phyloP scores from a whole-genome alignment of 2,113 vertebrate genomes.

The Potamarius usumacintae region DNA sequence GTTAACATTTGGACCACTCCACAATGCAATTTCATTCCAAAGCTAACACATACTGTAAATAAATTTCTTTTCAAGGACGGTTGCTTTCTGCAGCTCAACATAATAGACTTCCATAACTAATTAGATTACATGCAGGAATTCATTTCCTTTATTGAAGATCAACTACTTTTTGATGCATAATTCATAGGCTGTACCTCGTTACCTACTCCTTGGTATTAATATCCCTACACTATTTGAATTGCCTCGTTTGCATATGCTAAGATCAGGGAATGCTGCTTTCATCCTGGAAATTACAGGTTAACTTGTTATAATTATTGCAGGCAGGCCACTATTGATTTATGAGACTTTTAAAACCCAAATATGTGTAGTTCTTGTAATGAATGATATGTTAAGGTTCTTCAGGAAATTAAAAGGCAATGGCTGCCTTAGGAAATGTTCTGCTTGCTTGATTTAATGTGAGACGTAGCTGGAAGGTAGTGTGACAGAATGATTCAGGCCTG shows the following conservation, averaged over 20 bases:
- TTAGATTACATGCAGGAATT: slow-evolving; percentile 99
- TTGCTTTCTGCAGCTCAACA: slow-evolving; percentile 99
- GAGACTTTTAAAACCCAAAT: slow-evolving; percentile 99
- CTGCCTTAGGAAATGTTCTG: slow-evolving; percentile 99
- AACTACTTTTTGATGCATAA: slow-evolving; percentile 99
- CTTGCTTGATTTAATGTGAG: slow-evolving; percentile 99
- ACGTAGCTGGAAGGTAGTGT: slow-evolving; percentile 98
- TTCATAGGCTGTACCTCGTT: slow-evolving; percentile 99
- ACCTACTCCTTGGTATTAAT: slow-evolving; percentile 99
- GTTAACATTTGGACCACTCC: slow-evolving; percentile 89
- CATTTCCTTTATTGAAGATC: slow-evolving; percentile 99
- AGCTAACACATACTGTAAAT: slow-evolving; percentile 99
- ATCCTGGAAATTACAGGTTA: slow-evolving; percentile 99
- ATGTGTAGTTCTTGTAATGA: slow-evolving; percentile 99
- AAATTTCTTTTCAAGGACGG: slow-evolving; percentile 99
- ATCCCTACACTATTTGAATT: slow-evolving; percentile 99
- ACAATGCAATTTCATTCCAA: slow-evolving; percentile 92
- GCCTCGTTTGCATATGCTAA: slow-evolving; percentile 99
- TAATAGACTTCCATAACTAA: slow-evolving; percentile 99
- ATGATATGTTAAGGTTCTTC: slow-evolving; percentile 99
- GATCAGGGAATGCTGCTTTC: slow-evolving; percentile 93
- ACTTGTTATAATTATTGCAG: slow-evolving; percentile 99
- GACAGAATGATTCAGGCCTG: slow-evolving; percentile 99
- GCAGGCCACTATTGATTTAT: slow-evolving; percentile 99
- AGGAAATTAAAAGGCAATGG: slow-evolving; percentile 99